Conservation (phyloP, 1,140 invertebrate species). For the Latrodectus geometricus region DNA sequence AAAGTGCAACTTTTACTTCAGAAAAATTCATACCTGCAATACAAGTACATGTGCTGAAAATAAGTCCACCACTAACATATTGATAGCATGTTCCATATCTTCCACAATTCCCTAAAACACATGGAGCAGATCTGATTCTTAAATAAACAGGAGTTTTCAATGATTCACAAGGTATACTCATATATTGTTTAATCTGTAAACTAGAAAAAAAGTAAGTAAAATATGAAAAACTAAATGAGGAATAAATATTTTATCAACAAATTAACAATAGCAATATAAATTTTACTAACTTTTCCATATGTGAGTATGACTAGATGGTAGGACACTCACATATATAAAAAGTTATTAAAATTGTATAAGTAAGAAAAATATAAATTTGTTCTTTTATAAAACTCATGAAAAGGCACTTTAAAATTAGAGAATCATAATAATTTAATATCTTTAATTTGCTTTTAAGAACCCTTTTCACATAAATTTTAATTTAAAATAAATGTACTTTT, state of each 20-base stretch:
- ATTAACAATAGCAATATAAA: neutral
- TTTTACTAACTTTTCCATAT: constrained; percentile 18
- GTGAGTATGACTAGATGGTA: constrained; percentile 22
- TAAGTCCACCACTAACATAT: constrained; percentile 77
- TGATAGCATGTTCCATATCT: constrained; percentile 75
- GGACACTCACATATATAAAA: neutral
- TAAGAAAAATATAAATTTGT: too few relatives aligned
- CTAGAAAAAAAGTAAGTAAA: neutral
- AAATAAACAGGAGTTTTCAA: constrained; percentile 65
- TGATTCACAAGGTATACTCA: constrained; percentile 67
- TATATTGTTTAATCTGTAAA: neutral
- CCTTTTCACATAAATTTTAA: too few relatives aligned
- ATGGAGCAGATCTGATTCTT: constrained; percentile 67
- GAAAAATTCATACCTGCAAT: constrained; percentile 68
- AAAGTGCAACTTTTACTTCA: too few relatives aligned
- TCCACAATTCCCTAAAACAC: constrained; percentile 69
- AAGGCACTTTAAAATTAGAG: too few relatives aligned
- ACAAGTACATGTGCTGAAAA: constrained; percentile 71
- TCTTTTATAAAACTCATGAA: too few relatives aligned
- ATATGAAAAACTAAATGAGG: neutral
- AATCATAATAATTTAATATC: too few relatives aligned
- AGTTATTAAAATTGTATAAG: neutral
- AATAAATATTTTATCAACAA: neutral
- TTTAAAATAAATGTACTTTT: too few relatives aligned
- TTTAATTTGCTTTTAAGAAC: too few relatives aligned